A percentile compares a stretch with the other conserved stretches of the same genome.
Evolutionary conservation across 2,113 vertebrate species (phyloP).

Genomic region (Vombatus ursinus): DNA sequence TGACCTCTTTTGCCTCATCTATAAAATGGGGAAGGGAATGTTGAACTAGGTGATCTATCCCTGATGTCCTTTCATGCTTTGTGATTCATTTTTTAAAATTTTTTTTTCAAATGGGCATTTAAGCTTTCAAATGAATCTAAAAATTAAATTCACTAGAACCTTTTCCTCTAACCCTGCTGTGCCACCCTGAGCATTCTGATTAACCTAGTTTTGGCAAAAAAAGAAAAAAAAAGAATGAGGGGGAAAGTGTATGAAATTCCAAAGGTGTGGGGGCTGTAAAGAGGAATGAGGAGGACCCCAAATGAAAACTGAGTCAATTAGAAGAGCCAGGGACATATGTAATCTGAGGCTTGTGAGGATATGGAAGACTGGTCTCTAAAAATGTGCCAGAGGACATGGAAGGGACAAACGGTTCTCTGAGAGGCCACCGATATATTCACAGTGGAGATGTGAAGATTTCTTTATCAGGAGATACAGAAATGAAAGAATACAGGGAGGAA

Average conservation of each 20-base stretch:
- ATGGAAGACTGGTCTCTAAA: constrained; percentile 55
- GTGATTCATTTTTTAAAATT: background rate
- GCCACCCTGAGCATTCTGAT: constrained; percentile 14
- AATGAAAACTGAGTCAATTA: constrained; percentile 3
- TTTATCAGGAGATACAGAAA: background rate
- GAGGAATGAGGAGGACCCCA: background rate
- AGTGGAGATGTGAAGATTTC: constrained; percentile 40
- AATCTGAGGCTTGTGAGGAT: constrained; percentile 59
- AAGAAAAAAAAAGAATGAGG: constrained; percentile 41
- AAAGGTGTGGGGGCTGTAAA: constrained; percentile 26
- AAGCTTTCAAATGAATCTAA: constrained; percentile 54
- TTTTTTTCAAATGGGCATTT: background rate
- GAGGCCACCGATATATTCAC: constrained; percentile 39
- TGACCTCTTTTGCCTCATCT: background rate
- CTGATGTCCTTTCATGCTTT: background rate
- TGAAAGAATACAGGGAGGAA: constrained; percentile 14
- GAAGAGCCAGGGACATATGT: background rate
- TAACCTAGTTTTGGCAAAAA: constrained; percentile 16
- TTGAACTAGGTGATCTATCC: background rate
- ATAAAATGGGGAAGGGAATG: background rate
- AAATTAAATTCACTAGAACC: constrained; percentile 41
- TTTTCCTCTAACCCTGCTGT: background rate
- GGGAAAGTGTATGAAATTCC: constrained; percentile 20
- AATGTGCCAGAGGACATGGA: constrained; percentile 68
- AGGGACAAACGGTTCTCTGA: constrained; percentile 68